Conservation (phyloP, 2,113 vertebrate genomes). For the Sula dactylatra region DNA sequence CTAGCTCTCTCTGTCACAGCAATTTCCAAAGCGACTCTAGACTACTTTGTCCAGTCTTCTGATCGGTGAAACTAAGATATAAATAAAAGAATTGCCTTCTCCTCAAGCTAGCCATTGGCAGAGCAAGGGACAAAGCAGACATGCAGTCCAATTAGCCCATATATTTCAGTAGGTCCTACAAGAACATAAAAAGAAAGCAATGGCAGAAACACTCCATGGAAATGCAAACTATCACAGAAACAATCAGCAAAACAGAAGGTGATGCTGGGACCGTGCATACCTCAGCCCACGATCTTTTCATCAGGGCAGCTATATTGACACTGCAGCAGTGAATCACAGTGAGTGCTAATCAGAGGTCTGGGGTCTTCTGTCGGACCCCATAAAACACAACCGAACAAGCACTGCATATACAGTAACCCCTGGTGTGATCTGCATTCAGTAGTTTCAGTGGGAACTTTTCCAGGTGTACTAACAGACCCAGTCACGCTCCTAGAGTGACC, state of each 20-base stretch:
- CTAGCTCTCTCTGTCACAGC: background rate
- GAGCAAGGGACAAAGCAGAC: background rate
- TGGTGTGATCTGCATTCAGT: background rate
- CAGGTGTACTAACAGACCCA: background rate
- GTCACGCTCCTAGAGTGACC: background rate
- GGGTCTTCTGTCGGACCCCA: background rate
- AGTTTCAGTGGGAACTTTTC: background rate
- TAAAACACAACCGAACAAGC: background rate
- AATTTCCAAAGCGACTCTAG: background rate
- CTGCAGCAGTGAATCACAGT: background rate
- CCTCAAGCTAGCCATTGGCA: background rate
- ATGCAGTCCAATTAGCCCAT: background rate
- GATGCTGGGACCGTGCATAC: background rate
- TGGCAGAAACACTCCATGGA: background rate
- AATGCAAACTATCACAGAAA: background rate
- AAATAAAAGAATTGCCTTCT: background rate
- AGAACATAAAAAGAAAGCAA: background rate
- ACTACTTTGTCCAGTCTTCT: background rate
- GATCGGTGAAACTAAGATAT: background rate
- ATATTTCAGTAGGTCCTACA: background rate
- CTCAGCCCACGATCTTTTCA: background rate
- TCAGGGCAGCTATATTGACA: background rate
- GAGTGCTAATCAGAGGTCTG: background rate
- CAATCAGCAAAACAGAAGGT: rapidly evolving
- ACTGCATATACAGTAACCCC: background rate